Evolutionary conservation across 53 echinoderm and acorn worm species (phyloP), one percentile per base, ranked within the genome.

Genomic region (Patiria pectinifera): DNA sequence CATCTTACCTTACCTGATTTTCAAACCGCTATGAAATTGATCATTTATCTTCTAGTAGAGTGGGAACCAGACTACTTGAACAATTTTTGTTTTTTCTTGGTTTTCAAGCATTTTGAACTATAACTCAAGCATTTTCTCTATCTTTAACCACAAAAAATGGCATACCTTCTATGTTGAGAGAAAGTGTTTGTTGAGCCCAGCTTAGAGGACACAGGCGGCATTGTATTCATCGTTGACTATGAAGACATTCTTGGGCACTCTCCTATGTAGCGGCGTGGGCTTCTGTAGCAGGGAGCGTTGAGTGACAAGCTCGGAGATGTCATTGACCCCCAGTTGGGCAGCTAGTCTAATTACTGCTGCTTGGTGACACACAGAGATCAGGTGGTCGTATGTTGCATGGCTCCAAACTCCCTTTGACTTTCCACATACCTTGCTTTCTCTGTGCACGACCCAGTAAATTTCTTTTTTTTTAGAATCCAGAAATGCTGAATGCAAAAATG

Each of bases 351-450:
- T 98, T n/a, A 98, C 80, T 98, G 98, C 86, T 95, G 93, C 10
- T 96, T 96, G 3, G 98, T 98, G 58, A n/a, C n/a, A n/a, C 94
- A 94, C 35, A 98, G 91, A n/a, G 72, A 98, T 94, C 14, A 98
- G 94, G 79, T 98, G 98, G 70, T 98, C 98, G 82, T 95, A 98
- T 12, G 98, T 96, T 19, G 96, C 98, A 70, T 93, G 43, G 92
- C 84, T 69, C 98, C 96, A n/a, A n/a, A n/a, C n/a, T 15, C 96
- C 95, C 3, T 94, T 71, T 59, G n/a, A 98, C 92, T 89, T 93
- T 94, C 45, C n/a, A 98, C 96, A 85, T 95, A 98, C 79, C n/a
- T 98, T 98, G 93, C 95, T 98, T 15, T 92, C 91, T 92, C 98
- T 98, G 93, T 12, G 43, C 43, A 24, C 35, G 26, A 7, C 35